Conservation (phyloP, 2,113 vertebrate species). For the Nesoenas mayeri region DNA sequence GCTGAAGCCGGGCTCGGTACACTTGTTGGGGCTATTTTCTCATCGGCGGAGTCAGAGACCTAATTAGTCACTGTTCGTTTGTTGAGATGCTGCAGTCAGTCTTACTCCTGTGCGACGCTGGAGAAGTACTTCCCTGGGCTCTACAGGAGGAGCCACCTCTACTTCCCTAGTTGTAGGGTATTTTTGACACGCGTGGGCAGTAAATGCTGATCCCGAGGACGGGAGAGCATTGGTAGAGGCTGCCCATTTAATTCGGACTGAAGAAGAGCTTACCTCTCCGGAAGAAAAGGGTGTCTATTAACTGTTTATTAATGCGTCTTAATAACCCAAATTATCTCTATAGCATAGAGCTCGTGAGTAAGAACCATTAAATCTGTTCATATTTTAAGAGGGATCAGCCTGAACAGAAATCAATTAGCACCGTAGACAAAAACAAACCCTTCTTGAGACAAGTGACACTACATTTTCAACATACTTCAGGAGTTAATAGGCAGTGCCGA, state of each 20-base stretch:
- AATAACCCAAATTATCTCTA: conserved; percentile 58
- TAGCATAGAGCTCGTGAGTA: conserved; percentile 37
- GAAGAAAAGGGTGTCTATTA: not conserved
- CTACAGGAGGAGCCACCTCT: not conserved
- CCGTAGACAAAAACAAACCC: conserved; percentile 46
- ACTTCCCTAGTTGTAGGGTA: not conserved
- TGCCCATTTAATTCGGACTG: not conserved
- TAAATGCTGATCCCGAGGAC: not conserved
- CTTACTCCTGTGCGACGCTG: not conserved
- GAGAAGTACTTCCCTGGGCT: not conserved
- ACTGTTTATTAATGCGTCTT: conserved; percentile 52
- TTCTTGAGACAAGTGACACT: conserved; percentile 42
- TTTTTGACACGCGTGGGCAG: not conserved
- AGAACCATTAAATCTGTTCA: conserved; percentile 67
- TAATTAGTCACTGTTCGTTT: conserved; percentile 23
- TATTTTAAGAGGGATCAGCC: conserved; percentile 63
- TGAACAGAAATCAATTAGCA: conserved; percentile 66
- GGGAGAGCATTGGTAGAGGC: not conserved
- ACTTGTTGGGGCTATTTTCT: conserved; percentile 3
- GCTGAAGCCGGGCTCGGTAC: not conserved
- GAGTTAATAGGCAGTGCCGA: not conserved
- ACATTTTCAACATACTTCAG: conserved; percentile 37
- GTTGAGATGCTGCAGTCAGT: not conserved
- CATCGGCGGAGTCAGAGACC: not conserved
- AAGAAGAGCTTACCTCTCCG: not conserved